These are phyloP conservation scores for Spodoptera litura DNA, from an alignment of 1,140 invertebrate species.

Conservation along the genomic window DNA sequence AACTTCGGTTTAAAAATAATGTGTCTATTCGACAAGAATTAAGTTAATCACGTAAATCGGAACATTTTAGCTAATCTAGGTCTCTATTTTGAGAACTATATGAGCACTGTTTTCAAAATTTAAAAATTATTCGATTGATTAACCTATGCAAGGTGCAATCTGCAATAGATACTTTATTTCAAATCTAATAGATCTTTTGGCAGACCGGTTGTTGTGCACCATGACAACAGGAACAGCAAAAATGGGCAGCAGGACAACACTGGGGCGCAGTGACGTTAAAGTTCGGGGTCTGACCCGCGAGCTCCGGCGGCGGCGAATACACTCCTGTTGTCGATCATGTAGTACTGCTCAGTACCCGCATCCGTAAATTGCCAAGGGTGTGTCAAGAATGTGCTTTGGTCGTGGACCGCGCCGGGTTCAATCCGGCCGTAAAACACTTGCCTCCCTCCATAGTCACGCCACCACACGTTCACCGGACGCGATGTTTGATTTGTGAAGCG, in stretches of 20 bases:
- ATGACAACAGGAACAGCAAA: too few species aligned
- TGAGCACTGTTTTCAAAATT: too few species aligned
- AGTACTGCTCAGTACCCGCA: conserved; percentile 87
- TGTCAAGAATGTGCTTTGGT: conserved; percentile 90
- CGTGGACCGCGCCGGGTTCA: conserved; percentile 82
- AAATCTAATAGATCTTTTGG: too few species aligned
- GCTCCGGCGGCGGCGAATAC: conserved; percentile 65
- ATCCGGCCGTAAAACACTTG: conserved; percentile 66
- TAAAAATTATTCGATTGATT: too few species aligned
- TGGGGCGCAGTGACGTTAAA: conserved; percentile 77
- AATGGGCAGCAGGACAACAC: conserved; percentile 49
- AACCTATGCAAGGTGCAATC: too few species aligned
- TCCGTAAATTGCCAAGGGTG: conserved; percentile 92
- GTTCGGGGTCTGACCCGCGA: conserved; percentile 68
- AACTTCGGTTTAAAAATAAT: too few species aligned
- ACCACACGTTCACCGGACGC: conserved; percentile 89
- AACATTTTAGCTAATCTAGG: too few species aligned
- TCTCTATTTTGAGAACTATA: too few species aligned
- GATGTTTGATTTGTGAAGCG: conserved; percentile 90
- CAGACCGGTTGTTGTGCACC: too few species aligned
- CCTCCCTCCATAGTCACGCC: conserved; percentile 90
- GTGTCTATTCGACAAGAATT: too few species aligned
- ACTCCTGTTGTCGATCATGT: conserved; percentile 78
- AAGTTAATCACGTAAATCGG: too few species aligned
- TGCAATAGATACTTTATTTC: too few species aligned